Conservation (phyloP, 2,888 invertebrate genomes). For the Oscheius sp. region DNA sequence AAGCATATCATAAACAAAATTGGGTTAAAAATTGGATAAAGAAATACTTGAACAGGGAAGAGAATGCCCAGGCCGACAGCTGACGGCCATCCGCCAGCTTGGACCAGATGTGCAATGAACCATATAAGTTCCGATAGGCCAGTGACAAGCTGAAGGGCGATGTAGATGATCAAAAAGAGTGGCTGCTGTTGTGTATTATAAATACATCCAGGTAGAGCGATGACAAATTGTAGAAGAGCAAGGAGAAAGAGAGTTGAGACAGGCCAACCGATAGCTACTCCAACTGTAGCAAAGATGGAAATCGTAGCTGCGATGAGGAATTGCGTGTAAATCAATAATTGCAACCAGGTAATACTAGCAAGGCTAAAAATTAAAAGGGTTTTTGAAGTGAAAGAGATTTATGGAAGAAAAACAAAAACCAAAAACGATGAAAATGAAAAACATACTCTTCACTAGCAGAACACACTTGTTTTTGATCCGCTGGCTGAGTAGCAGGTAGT, state of each 20-base stretch:
- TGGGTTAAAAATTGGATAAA: neutral
- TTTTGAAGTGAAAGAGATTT: too few relatives aligned
- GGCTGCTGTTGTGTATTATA: constrained; percentile 2
- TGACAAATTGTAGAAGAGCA: constrained; percentile 8
- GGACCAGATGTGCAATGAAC: constrained; percentile 1
- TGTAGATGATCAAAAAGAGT: neutral
- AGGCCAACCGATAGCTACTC: neutral
- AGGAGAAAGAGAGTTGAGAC: neutral
- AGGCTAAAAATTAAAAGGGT: neutral
- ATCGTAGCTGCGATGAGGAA: neutral
- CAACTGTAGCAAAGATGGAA: neutral
- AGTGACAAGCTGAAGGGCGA: neutral
- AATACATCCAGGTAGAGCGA: constrained; percentile 9
- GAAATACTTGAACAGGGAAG: neutral
- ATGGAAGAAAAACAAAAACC: too few relatives aligned
- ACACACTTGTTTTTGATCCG: too few relatives aligned
- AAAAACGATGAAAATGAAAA: too few relatives aligned
- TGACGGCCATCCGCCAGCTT: neutral
- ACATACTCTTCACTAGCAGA: too few relatives aligned
- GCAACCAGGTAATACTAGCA: neutral
- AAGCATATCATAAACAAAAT: too few relatives aligned
- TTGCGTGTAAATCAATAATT: neutral
- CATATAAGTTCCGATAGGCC: constrained; percentile 7
- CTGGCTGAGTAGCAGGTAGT: neutral
- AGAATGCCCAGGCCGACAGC: neutral